These are phyloP conservation scores for Pegea sp. DNA, from an alignment of 23 tunicate species.

Conservation along the genomic window DNA sequence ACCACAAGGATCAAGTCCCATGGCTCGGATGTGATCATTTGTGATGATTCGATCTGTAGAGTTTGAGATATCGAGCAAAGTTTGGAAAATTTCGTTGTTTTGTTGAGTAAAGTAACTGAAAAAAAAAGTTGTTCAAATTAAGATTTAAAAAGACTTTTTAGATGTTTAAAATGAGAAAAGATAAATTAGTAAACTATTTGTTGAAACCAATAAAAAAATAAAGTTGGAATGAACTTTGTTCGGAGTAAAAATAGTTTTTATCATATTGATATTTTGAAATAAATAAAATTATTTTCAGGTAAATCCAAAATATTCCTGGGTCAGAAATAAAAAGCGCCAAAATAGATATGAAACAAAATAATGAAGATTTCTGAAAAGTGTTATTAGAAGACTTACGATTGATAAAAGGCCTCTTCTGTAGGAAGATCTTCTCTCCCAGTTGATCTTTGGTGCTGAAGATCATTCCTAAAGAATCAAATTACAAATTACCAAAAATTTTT, in stretches of 20 bases:
- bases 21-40: constrained; percentile 39
- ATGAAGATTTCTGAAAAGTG: too few species aligned
- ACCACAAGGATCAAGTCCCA: constrained; percentile 61
- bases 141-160: not conserved
- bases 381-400: constrained; percentile 14
- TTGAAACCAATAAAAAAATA: not conserved
- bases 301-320: too few species aligned
- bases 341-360: too few species aligned
- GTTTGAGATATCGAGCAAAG: constrained; percentile 18
- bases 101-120: constrained; percentile 31
- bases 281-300: not conserved
- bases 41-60: constrained; percentile 46
- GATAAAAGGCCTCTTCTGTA: constrained; percentile 22
- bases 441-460: constrained; percentile 11
- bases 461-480: constrained; percentile 16
- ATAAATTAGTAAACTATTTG: not conserved
- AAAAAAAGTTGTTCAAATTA: not conserved
- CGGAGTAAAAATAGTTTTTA: not conserved
- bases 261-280: not conserved
- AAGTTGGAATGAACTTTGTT: not conserved
- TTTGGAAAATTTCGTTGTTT: constrained; percentile 54
- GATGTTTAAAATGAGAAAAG: not conserved
- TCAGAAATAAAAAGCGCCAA: too few species aligned
- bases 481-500: too few species aligned
- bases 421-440: constrained; percentile 6